These are phyloP conservation scores for Burhinus bistriatus DNA, from an alignment of 2,113 vertebrate species.

Conservation along the genomic window DNA sequence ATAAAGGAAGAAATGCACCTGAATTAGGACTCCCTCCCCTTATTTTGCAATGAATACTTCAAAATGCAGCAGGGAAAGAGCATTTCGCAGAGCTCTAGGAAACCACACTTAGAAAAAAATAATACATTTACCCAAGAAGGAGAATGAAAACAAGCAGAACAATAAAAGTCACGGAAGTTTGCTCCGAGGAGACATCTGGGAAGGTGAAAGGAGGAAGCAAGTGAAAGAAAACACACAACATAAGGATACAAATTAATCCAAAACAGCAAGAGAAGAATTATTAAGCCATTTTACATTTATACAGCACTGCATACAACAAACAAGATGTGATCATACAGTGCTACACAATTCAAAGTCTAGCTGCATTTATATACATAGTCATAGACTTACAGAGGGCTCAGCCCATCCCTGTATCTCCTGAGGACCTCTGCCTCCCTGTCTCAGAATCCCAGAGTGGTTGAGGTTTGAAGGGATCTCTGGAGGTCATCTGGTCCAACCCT, in stretches of 20 bases:
- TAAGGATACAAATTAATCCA: neutral
- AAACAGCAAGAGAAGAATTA: neutral
- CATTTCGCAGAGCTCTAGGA: neutral
- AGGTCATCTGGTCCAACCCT: neutral
- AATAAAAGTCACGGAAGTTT: slow-evolving; percentile 21
- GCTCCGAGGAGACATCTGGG: slow-evolving; percentile 28
- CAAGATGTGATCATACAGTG: neutral
- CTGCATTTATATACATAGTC: neutral
- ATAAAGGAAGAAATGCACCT: neutral
- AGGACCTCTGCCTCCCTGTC: neutral
- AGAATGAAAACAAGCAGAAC: slow-evolving; percentile 40
- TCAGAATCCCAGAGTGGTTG: rapidly evolving
- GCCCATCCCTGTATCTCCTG: neutral
- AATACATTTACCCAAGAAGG: neutral
- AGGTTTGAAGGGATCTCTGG: neutral
- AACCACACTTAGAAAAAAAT: neutral
- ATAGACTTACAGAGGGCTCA: neutral
- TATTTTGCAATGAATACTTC: neutral
- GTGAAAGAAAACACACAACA: neutral
- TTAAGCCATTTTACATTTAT: neutral
- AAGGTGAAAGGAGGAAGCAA: slow-evolving; percentile 39
- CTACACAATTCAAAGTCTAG: rapidly evolving
- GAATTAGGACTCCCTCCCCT: neutral
- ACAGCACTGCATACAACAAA: neutral
- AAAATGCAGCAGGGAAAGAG: neutral